Conservation (phyloP, 2,888 invertebrate species). For the Merodon equestris region DNA sequence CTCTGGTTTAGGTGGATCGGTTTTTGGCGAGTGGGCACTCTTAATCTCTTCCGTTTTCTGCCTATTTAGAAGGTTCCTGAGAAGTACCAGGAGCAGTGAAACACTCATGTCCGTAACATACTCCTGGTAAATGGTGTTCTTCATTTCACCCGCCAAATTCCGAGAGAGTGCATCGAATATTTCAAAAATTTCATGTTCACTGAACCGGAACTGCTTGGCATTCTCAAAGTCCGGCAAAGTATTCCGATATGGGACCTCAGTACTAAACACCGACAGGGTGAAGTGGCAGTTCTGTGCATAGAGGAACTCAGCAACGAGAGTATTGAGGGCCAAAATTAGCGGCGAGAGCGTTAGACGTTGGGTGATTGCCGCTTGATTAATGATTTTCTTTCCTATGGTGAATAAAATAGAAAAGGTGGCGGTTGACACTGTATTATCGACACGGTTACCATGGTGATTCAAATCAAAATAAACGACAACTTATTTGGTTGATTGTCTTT, state of each 20-base stretch:
- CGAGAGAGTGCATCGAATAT: slow-evolving; percentile 73
- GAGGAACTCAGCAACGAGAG: slow-evolving; percentile 78
- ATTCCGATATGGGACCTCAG: slow-evolving; percentile 76
- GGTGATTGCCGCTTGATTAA: slow-evolving; percentile 69
- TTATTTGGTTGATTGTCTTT: neutral
- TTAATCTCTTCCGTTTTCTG: neutral
- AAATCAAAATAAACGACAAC: slow-evolving; percentile 47
- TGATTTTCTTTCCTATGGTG: slow-evolving; percentile 72
- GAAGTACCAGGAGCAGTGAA: slow-evolving; percentile 70
- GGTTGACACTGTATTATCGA: slow-evolving; percentile 46
- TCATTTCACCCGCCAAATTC: slow-evolving; percentile 51
- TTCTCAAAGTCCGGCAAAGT: slow-evolving; percentile 75
- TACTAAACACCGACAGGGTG: slow-evolving; percentile 77
- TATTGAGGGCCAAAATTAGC: slow-evolving; percentile 74
- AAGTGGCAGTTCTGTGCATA: slow-evolving; percentile 77
- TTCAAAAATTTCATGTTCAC: slow-evolving; percentile 72
- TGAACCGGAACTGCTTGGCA: slow-evolving; percentile 75
- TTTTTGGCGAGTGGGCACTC: neutral
- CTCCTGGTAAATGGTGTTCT: slow-evolving; percentile 61
- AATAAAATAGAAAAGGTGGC: slow-evolving; percentile 14
- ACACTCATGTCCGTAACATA: slow-evolving; percentile 61
- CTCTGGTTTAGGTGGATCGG: slow-evolving; percentile 4
- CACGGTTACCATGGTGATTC: slow-evolving; percentile 11
- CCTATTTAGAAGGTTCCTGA: slow-evolving; percentile 63
- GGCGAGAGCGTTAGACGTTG: slow-evolving; percentile 74